Percentiles rank a stretch among this genome's conserved stretches.
phyloP scores from a whole-genome alignment of 1,140 invertebrate genomes.

The Solenopsis invicta region DNA sequence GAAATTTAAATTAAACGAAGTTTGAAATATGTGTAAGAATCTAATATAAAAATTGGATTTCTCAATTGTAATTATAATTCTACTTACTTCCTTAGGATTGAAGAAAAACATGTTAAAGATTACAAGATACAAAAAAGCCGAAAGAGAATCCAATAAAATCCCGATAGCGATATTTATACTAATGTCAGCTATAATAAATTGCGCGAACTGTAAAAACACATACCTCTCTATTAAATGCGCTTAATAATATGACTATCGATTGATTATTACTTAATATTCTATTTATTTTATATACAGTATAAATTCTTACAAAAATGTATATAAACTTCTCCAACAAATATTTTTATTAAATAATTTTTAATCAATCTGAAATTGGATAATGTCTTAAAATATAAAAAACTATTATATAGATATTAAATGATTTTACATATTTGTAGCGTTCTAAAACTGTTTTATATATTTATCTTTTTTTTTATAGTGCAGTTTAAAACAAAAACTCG shows the following conservation, averaged over 20 bases:
- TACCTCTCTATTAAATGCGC: background rate
- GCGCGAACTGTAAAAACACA: background rate
- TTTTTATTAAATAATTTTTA: too few species aligned
- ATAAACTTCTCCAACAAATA: too few species aligned
- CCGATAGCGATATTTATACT: background rate
- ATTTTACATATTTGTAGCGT: too few species aligned
- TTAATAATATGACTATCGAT: background rate
- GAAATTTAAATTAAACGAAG: background rate
- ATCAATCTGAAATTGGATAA: too few species aligned
- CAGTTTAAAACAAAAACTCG: too few species aligned
- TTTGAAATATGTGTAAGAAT: background rate
- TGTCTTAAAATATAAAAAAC: too few species aligned
- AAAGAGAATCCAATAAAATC: background rate
- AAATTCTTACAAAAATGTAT: too few species aligned
- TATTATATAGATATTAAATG: too few species aligned
- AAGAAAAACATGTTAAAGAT: slow-evolving; percentile 15
- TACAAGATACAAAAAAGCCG: background rate
- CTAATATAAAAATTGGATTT: background rate
- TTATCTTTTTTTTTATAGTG: too few species aligned
- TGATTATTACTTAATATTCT: background rate
- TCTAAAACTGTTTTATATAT: too few species aligned
- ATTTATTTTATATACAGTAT: background rate
- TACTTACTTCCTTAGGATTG: background rate
- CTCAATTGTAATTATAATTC: background rate
- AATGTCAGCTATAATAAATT: background rate